Percentiles rank a stretch among this genome's conserved stretches.
Conservation (phyloP, 2,113 vertebrate species). For the Hemiprocne comata region DNA sequence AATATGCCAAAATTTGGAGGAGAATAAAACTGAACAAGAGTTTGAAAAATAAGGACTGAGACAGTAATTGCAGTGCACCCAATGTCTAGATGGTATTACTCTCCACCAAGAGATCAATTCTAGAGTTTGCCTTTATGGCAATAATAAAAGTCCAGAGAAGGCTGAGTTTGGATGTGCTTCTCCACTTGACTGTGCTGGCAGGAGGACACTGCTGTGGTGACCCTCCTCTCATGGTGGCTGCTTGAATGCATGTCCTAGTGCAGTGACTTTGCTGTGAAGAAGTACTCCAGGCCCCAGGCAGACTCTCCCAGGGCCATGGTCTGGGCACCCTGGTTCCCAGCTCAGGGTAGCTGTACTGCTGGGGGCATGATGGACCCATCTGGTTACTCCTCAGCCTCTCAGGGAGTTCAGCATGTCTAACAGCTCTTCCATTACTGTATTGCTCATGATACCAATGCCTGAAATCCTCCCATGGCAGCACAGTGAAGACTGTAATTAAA, state of each 20-base stretch:
- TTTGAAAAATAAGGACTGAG: background rate
- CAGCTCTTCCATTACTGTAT: background rate
- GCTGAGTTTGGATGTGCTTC: background rate
- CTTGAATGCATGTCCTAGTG: background rate
- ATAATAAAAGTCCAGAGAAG: background rate
- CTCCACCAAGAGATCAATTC: background rate
- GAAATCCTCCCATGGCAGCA: background rate
- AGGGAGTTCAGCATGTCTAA: background rate
- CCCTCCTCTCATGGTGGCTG: accelerated
- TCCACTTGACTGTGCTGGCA: accelerated
- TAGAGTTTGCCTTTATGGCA: background rate
- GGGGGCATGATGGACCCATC: background rate
- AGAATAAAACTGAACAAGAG: background rate
- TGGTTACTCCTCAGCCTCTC: background rate
- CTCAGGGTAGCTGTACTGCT: background rate
- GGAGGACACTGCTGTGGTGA: background rate
- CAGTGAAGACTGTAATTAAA: background rate
- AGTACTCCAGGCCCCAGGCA: background rate
- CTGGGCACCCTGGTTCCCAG: background rate
- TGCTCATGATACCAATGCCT: background rate
- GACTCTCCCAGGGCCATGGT: background rate
- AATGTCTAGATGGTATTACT: background rate
- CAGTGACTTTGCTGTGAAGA: background rate
- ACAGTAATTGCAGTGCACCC: background rate
- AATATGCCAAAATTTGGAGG: background rate